Evolutionary conservation across 2,797 vertebrate genomes (phyloP).

Genomic region (Labeo calbasu): DNA sequence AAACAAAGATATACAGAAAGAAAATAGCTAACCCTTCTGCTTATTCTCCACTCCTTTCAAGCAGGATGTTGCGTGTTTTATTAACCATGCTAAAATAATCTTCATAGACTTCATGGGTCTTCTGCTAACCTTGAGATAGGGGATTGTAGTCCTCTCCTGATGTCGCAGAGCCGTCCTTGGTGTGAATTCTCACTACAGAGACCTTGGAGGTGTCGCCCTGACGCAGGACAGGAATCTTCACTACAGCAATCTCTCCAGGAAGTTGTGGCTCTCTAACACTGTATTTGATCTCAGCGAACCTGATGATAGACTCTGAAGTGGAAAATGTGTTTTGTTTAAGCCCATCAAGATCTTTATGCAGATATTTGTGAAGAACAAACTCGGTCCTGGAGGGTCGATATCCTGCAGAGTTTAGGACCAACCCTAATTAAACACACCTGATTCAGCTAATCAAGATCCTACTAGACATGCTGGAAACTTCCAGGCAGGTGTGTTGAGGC

Average conservation of each 20-base stretch:
- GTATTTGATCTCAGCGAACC: conserved; percentile 86
- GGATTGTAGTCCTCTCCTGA: conserved; percentile 90
- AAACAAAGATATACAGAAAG: conserved; percentile 1
- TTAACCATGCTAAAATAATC: neutral
- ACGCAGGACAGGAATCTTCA: conserved; percentile 82
- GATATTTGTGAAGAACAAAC: neutral
- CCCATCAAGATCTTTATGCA: neutral
- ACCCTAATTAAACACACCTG: no score
- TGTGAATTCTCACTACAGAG: conserved; percentile 86
- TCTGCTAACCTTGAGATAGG: conserved; percentile 81
- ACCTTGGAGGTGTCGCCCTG: conserved; percentile 84
- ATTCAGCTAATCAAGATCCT: no score
- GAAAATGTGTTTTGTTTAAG: neutral
- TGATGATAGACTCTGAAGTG: conserved; percentile 82
- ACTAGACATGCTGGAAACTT: no score
- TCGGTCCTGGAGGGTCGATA: no score
- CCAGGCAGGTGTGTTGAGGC: no score
- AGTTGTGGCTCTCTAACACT: conserved; percentile 84
- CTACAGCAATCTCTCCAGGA: conserved; percentile 74
- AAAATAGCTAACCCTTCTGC: conserved; percentile 14
- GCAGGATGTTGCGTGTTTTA: neutral
- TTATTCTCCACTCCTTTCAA: neutral
- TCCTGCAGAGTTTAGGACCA: no score
- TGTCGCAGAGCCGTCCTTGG: conserved; percentile 87
- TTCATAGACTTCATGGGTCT: neutral